phyloP scores from a whole-genome alignment of 1,140 invertebrate genomes.

The Drosophila ananassae region DNA sequence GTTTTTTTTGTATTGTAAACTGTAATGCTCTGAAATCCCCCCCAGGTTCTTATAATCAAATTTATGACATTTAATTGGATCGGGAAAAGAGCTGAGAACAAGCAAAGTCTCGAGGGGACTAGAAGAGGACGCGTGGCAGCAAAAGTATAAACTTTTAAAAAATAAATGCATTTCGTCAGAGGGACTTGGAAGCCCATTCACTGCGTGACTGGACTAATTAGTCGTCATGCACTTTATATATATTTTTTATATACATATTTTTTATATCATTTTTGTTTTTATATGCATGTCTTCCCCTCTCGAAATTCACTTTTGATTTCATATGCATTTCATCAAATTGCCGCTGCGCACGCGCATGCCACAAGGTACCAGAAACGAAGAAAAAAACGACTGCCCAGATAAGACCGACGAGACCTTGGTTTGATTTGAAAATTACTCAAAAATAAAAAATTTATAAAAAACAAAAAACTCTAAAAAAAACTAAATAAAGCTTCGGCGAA shows the following conservation, averaged over 20 bases:
- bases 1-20: background rate
- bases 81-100: constrained; percentile 18
- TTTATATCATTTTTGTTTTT: constrained; percentile 72
- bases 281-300: constrained; percentile 49
- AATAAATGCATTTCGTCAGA: constrained; percentile 35
- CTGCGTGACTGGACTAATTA: constrained; percentile 74
- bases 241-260: background rate
- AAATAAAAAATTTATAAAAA: constrained; percentile 25
- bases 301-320: constrained; percentile 82
- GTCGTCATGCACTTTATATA: constrained; percentile 17
- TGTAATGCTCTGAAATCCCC: constrained; percentile 1
- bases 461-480: constrained; percentile 14
- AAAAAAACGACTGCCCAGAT: constrained; percentile 34
- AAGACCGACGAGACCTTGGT: constrained; percentile 63
- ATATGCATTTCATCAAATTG: constrained; percentile 82
- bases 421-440: constrained; percentile 79
- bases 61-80: constrained; percentile 74
- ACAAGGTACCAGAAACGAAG: constrained; percentile 9
- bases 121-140: constrained; percentile 41
- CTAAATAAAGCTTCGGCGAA: background rate
- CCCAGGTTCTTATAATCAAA: constrained; percentile 50
- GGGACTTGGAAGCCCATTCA: constrained; percentile 14
- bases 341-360: constrained; percentile 74
- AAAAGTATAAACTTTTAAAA: constrained; percentile 1
- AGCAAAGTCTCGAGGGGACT: constrained; percentile 13